Evolutionary conservation across 2,888 invertebrate species (phyloP), one percentile per base, ranked within the genome.

Genomic region (Molorchus minor): DNA sequence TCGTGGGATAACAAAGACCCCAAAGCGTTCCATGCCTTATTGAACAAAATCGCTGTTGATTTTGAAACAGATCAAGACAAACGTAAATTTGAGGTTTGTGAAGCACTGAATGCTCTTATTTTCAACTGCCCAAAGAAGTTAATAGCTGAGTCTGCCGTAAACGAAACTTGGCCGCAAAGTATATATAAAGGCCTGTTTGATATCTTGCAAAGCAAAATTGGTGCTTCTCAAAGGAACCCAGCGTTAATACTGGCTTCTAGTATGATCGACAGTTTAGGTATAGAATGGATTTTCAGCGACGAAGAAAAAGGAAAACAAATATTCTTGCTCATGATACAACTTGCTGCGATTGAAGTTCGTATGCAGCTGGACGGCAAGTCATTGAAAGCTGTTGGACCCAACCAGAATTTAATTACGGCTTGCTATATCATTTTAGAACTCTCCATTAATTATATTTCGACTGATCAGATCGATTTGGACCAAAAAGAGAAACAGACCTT

Each of bases 301-400:
- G 91, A 91, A 68, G 90, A 90, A 61, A 92, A 93, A 56, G 85
- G 85, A 57, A 92, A 92, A 80, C 89, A 93, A 74, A 91, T 94
- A 74, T 88, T 96, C 71, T 82, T 95, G 15, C 81, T 96, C 8
- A 79, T 93, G 17, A 87, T 95, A 56, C 95, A 96, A 77, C 82
- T 97, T 56, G 90, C 92, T 71, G 93, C 94, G 46, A 93, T 96
- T 75, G 96, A 97, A 85, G 91, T 96, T 1, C 87, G 96, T 74
- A 96, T 97, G 95, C 93, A 94, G 69, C 83, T 96, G 64, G 96
- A 96, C 75, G 93, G 94, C 66, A 90, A 91, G 72, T 89, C 89
- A 74, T 84, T 94, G 68, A 91, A 93, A 77, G 87, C 92, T 73
- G 89, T 92, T 1, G 87, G 88, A 77, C 84, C 86, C 38, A 90